Conservation (phyloP, 1,140 invertebrate species). For the Meloidogyne hapla region DNA sequence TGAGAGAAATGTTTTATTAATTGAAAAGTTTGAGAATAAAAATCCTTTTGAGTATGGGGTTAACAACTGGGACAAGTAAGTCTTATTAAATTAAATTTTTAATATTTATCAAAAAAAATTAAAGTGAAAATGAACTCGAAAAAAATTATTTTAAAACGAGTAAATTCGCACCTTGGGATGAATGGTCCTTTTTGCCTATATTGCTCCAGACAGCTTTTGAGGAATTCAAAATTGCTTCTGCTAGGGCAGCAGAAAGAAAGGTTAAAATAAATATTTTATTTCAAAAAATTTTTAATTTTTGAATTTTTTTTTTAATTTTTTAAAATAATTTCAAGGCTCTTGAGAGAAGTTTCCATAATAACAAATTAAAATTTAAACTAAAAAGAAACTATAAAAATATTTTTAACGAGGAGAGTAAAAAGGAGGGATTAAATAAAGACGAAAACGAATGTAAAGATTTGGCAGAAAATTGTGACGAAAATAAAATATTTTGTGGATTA, state of each 20-base stretch:
- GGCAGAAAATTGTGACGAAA: slow-evolving; percentile 24
- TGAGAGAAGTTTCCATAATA: background rate
- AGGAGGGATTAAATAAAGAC: background rate
- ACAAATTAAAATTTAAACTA: background rate
- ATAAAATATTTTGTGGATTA: slow-evolving; percentile 13
- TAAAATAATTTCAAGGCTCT: background rate
- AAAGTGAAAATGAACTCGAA: too few species aligned
- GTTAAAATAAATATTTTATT: background rate
- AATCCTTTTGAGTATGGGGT: background rate
- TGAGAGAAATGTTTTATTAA: too few species aligned
- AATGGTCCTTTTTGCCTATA: background rate
- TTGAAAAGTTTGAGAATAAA: background rate
- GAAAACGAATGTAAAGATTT: slow-evolving; percentile 13
- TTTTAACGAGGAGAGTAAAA: background rate
- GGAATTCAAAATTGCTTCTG: background rate
- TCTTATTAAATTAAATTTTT: slow-evolving; percentile 1
- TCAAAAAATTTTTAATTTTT: background rate
- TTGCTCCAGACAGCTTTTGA: background rate
- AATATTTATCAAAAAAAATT: too few species aligned
- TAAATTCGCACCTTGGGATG: background rate
- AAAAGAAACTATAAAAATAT: background rate
- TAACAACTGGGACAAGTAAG: slow-evolving; percentile 4
- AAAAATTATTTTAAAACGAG: too few species aligned
- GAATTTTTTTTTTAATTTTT: too few species aligned
- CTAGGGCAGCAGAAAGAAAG: background rate